phyloP scores from a whole-genome alignment of 2,113 vertebrate species.

The Oriolus oriolus region DNA sequence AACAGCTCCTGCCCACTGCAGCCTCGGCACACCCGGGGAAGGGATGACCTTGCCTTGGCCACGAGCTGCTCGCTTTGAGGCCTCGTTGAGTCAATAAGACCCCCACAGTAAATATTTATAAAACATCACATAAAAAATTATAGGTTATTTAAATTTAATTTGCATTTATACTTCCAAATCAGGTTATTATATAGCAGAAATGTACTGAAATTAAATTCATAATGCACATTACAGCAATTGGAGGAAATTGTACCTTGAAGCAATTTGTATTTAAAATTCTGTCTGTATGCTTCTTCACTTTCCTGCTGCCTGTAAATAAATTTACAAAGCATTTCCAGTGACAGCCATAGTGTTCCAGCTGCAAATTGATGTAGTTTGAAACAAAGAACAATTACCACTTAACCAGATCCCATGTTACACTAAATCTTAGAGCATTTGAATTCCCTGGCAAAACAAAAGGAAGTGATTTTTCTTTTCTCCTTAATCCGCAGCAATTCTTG shows the following conservation, averaged over 20 bases:
- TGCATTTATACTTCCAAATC: conserved; percentile 57
- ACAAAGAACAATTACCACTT: conserved; percentile 55
- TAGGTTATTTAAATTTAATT: conserved; percentile 63
- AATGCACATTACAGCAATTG: conserved; percentile 60
- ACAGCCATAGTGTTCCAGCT: conserved; percentile 33
- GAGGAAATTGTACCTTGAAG: conserved; percentile 63
- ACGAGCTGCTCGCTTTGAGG: background rate
- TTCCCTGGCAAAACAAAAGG: conserved; percentile 23
- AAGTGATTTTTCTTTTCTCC: background rate
- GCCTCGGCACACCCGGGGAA: background rate
- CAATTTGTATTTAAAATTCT: conserved; percentile 54
- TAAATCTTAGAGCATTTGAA: conserved; percentile 46
- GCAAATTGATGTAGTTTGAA: conserved; percentile 47
- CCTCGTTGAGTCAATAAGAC: background rate
- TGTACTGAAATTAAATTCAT: conserved; percentile 66
- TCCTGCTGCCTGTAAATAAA: conserved; percentile 51
- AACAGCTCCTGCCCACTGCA: background rate
- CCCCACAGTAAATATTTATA: conserved; percentile 56
- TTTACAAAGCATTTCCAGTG: conserved; percentile 32
- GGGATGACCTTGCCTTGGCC: background rate
- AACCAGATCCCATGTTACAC: conserved; percentile 26
- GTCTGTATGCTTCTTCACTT: conserved; percentile 25
- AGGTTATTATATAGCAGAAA: conserved; percentile 60
- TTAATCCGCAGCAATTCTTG: background rate
- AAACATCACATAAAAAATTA: conserved; percentile 43